Evolutionary conservation across 2,113 vertebrate species (phyloP).

Genomic region (Brienomyrus brachyistius): DNA sequence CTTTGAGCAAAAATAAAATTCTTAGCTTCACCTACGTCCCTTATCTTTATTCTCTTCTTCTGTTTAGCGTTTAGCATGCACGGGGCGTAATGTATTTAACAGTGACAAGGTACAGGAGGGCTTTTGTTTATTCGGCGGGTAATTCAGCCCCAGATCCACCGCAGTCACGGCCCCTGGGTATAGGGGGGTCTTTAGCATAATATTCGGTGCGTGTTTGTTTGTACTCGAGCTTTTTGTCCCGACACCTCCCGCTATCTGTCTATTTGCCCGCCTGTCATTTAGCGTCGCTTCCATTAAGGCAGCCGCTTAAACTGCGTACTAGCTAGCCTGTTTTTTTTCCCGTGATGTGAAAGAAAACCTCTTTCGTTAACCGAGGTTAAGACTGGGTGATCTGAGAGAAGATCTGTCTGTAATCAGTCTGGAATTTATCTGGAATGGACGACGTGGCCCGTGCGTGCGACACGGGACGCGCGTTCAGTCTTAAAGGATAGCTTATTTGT

Average conservation of each 20-base stretch:
- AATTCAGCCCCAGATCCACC: constrained; percentile 18
- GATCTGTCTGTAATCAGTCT: neutral
- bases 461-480: neutral
- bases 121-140: constrained; percentile 35
- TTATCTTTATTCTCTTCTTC: neutral
- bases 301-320: neutral
- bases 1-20: constrained; percentile 38
- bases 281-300: neutral
- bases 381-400: neutral
- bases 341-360: neutral
- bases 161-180: constrained; percentile 9
- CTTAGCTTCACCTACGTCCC: neutral
- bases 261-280: constrained; percentile 19
- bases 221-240: constrained; percentile 16
- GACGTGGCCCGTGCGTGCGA: neutral
- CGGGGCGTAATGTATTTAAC: constrained; percentile 36
- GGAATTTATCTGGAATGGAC: neutral
- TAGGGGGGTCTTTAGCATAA: constrained; percentile 16
- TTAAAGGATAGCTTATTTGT: constrained; percentile 27
- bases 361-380: neutral
- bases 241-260: constrained; percentile 2
- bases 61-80: constrained; percentile 39
- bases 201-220: constrained; percentile 19
- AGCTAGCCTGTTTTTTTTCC: neutral
- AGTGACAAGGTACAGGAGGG: constrained; percentile 27